Conservation (phyloP, 2,888 invertebrate species). For the Phengaris alcon region DNA sequence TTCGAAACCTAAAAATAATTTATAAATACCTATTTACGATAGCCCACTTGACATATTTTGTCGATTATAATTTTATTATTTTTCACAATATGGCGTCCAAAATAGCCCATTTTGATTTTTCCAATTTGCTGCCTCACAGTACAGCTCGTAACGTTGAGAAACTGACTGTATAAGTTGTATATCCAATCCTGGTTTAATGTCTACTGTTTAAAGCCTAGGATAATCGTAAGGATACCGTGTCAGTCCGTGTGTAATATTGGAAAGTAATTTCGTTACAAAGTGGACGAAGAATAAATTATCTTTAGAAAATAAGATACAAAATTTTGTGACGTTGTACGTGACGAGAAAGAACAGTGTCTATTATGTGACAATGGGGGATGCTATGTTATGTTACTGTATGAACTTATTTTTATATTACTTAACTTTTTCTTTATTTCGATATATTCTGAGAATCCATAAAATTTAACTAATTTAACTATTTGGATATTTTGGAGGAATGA, state of each 20-base stretch:
- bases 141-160: too few relatives aligned
- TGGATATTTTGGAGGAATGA: not conserved
- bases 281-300: constrained; percentile 27
- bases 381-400: not conserved
- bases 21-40: too few relatives aligned
- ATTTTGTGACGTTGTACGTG: constrained; percentile 25
- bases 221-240: constrained; percentile 24
- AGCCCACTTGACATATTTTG: too few relatives aligned
- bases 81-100: too few relatives aligned
- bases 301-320: constrained; percentile 28
- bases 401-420: not conserved
- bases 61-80: too few relatives aligned
- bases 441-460: not conserved
- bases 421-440: not conserved
- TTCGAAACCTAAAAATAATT: too few relatives aligned
- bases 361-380: constrained; percentile 24
- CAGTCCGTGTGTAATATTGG: constrained; percentile 29
- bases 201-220: not conserved
- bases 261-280: constrained; percentile 30
- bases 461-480: not conserved
- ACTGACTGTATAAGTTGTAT: too few relatives aligned
- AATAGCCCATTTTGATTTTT: too few relatives aligned
- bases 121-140: too few relatives aligned
- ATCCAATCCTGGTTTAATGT: not conserved
- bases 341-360: constrained; percentile 19